Conservation (phyloP, 2,797 vertebrate genomes). For the Epinephelus awoara region DNA sequence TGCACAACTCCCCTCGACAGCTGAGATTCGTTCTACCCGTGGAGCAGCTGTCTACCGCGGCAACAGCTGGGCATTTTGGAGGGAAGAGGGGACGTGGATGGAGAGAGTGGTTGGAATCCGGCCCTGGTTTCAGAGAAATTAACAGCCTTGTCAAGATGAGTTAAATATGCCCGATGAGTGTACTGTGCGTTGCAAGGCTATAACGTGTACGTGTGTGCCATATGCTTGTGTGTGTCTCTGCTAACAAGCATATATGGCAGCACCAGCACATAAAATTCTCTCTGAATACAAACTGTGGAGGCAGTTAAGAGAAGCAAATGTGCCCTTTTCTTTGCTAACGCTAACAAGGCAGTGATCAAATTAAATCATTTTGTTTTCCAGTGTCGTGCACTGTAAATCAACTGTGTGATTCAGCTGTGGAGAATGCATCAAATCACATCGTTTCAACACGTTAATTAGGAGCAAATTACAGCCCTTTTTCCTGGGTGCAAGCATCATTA, state of each 20-base stretch:
- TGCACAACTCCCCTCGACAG: slow-evolving; percentile 71
- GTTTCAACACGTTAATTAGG: slow-evolving; percentile 53
- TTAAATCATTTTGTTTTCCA: not conserved
- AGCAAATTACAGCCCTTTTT: slow-evolving; percentile 43
- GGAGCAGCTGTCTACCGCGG: slow-evolving; percentile 80
- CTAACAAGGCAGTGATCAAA: slow-evolving; percentile 34
- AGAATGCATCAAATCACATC: slow-evolving; percentile 29
- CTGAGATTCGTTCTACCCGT: slow-evolving; percentile 83
- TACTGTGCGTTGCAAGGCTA: slow-evolving; percentile 26
- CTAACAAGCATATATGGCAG: slow-evolving; percentile 7
- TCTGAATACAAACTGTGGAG: slow-evolving; percentile 27
- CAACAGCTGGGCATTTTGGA: slow-evolving; percentile 87
- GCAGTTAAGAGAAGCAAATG: slow-evolving; percentile 15
- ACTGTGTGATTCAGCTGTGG: slow-evolving; percentile 38
- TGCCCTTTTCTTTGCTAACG: slow-evolving; percentile 26
- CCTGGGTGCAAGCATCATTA: slow-evolving; percentile 17
- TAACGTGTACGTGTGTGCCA: slow-evolving; percentile 25
- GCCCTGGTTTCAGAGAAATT: slow-evolving; percentile 72
- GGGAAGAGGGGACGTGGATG: slow-evolving; percentile 71
- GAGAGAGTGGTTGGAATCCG: slow-evolving; percentile 54
- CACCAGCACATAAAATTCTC: not conserved
- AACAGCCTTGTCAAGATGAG: slow-evolving; percentile 75
- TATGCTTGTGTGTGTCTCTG: slow-evolving; percentile 34
- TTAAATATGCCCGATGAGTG: slow-evolving; percentile 59
- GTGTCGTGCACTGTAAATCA: slow-evolving; percentile 13